Conservation (phyloP, 1,140 invertebrate species). For the Chelonus insularis region DNA sequence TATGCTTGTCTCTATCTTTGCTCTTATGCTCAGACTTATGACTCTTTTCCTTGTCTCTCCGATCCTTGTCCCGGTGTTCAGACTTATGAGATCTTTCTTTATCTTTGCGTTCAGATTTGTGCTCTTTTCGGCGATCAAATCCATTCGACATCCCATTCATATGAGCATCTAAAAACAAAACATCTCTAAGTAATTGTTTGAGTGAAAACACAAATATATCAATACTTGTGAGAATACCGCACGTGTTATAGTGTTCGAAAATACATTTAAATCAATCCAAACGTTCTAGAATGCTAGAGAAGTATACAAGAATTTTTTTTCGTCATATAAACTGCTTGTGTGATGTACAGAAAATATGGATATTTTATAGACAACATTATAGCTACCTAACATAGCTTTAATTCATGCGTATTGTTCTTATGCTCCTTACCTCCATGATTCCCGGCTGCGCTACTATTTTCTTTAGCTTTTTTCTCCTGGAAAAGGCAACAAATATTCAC, state of each 20-base stretch:
- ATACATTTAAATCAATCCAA: no score
- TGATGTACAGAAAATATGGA: no score
- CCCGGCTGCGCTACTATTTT: constrained; percentile 48
- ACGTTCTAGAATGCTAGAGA: no score
- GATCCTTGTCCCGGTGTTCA: constrained; percentile 58
- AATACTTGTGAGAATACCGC: no score
- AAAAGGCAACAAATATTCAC: constrained; percentile 36
- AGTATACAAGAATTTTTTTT: no score
- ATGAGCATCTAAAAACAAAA: constrained; percentile 59
- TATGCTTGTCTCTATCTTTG: constrained; percentile 54
- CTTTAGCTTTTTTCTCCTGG: constrained; percentile 55
- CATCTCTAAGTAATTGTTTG: no score
- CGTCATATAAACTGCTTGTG: no score
- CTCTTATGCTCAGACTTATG: constrained; percentile 59
- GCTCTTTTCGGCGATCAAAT: constrained; percentile 69
- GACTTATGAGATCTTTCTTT: constrained; percentile 65
- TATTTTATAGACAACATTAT: not conserved
- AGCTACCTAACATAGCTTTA: not conserved
- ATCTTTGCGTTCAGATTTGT: constrained; percentile 69
- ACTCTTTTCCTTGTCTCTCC: constrained; percentile 47
- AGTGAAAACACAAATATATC: no score
- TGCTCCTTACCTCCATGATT: constrained; percentile 54
- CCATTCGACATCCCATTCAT: constrained; percentile 74
- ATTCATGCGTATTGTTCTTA: constrained; percentile 5
- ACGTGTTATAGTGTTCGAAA: no score